Evolutionary conservation across 23 tunicate genomes (phyloP), one percentile per base, ranked within the genome.

Genomic region (Aplidium turbinatum): DNA sequence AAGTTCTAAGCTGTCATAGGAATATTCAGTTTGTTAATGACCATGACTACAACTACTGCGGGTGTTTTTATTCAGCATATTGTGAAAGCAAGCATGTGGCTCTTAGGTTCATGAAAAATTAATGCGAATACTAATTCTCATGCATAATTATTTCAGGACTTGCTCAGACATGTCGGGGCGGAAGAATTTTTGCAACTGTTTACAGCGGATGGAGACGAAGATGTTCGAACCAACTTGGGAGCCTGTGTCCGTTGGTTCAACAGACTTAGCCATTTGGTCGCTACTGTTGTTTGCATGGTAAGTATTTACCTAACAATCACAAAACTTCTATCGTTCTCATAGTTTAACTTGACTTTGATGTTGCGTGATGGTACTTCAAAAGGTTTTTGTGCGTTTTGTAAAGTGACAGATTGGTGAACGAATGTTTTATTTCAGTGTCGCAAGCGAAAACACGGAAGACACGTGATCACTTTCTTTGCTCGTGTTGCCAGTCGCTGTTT

Each of bases 231-330:
- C 2, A 91, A 91, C 60, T 65, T 91, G 58, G 97, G 97, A 4
- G 97, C 97, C 23, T 84, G 84, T 48, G 97, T 91, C 13, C 40
- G 91, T 18, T 91, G 97, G 97, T 84, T 84, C 73, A 91, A 91
- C 86, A 58, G 83, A 23, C 70, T 91, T 0, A 91, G 97, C 58
- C 86, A 68, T 36, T 65, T 91, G 0, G 97, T 91, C 0, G 97
- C 82, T 1, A 91, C 97, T 4, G 62, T 87, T 22, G 66, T 85
- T 1, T 83, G 89, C 58, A 57, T 76, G 91, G 97, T 91, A 68
- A 72, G 97, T 58, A 16, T 9, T 42, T 9, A 42, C 11, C 50
- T 9, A 42, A 9, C 11, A 42, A 42, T 42, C 16, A 42, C 11
- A 42, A 42, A 9, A 42, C 11, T 42, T 42, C 16, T 42, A 9